Evolutionary conservation across 2,113 vertebrate genomes (phyloP), one percentile per base, ranked within the genome.

Genomic region (Salvelinus namaycush): DNA sequence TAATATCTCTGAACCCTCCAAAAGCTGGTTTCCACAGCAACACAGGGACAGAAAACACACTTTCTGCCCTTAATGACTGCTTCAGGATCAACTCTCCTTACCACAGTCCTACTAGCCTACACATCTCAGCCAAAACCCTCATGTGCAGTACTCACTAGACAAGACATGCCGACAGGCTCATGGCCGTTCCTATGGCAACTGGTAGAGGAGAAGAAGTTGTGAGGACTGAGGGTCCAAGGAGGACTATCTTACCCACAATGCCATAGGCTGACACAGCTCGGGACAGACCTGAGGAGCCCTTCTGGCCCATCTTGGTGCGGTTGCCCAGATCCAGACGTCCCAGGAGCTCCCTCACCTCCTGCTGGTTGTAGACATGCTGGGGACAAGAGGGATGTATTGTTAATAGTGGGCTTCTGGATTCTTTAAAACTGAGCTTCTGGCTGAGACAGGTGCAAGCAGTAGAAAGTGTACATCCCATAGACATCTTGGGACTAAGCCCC

Each of bases 321-420:
- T 99, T 99, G 22, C 97, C 98, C 49, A 97, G 83, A 82, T 99
- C 97, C 90, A 99, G 90, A 16, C 97, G 96, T n/a, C 96, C 93
- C 48, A 99, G 92, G 84, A 99, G 93, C 75, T 99, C 97, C 9
- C 95, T 93, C 39, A 98, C 92, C 69, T 99, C 97, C 89, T 96
- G 95, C 0, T 97, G 96, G 0, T 85, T 97, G 83, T 99, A 99
- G 1, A 99, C 95, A 91, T 99, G 97, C 97, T 99, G 74, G 14
- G 27, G n/a, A 62, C 26, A 24, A 79, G 14, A 34, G 68, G 39
- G n/a, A 49, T 2, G 0, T 6, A 18, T 2, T 11, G 27, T 67
- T 16, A 67, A n/a, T 26, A 24, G 11, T 29, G 5, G 16, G 65
- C 51, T 54, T 16, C 13, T 54, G 12, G 51, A 54, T 54, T 54